A percentile compares a stretch with the other conserved stretches of the same genome.
Conservation (phyloP, 1,140 invertebrate species). For the Pseudomyrmex concolor region DNA sequence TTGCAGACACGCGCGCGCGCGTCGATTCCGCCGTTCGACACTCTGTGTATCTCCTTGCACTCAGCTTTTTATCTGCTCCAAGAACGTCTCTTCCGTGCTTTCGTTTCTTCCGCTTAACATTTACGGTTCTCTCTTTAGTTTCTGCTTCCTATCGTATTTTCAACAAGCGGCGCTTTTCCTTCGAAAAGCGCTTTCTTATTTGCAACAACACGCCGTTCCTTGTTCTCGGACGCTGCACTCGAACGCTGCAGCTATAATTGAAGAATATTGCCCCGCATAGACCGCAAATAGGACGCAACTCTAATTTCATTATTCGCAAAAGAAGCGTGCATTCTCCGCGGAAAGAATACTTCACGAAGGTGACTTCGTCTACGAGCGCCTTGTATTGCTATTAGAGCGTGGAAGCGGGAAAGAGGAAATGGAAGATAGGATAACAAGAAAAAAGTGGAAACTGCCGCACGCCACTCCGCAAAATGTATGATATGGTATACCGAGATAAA, state of each 20-base stretch:
- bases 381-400: conserved; percentile 70
- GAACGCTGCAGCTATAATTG: conserved; percentile 71
- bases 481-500: conserved; percentile 43
- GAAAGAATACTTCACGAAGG: conserved; percentile 70
- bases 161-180: conserved; percentile 55
- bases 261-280: conserved; percentile 74
- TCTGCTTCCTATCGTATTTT: conserved; percentile 68
- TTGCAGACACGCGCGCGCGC: conserved; percentile 19
- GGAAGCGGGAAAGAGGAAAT: not conserved
- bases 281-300: conserved; percentile 74
- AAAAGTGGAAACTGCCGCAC: conserved; percentile 33
- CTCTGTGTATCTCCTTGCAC: conserved; percentile 26
- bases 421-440: conserved; percentile 43
- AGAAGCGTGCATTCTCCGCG: conserved; percentile 65
- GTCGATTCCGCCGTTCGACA: conserved; percentile 30
- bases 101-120: conserved; percentile 1
- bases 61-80: conserved; percentile 47
- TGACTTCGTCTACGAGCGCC: conserved; percentile 64
- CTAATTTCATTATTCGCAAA: conserved; percentile 75
- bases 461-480: conserved; percentile 61
- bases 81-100: conserved; percentile 22
- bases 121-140: conserved; percentile 41
- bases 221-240: conserved; percentile 40
- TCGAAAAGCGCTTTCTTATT: conserved; percentile 70
- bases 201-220: conserved; percentile 62